Base-by-base conservation (phyloP, 2,888 invertebrate species). In the Notocelia uddmanniana region DNA sequence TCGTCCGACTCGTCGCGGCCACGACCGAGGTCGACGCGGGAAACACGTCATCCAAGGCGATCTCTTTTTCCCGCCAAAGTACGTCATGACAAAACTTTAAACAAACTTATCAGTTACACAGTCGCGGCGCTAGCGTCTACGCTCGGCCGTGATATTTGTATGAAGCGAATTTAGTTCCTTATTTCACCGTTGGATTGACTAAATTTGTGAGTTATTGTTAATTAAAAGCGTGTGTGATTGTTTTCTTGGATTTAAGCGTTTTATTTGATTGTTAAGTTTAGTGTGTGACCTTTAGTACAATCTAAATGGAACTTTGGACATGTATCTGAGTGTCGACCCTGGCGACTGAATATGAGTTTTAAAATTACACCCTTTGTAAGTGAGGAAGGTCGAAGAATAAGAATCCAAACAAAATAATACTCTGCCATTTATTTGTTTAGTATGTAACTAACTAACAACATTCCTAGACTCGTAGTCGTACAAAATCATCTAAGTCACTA, bases 11-110 rank as follows among this genome's bases (percentile, higher is more conserved):
- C 78, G 77, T 90, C 85, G 89, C 92, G 91, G 92, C 92, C 92
- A 89, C 89, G 78, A 86, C 85, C 91, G 92, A 93, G 92, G 92
- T 83, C 91, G 83, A 77, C 87, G 86, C 87, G 90, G 92, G 91
- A 90, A 91, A 85, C 89, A 83, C 89, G 91, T 90, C 90, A 90
- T 79, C 77, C 91, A 91, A 93, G 92, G 93, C 88, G 85, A 90
- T 80, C 80, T 89, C 87, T 68, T 89, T 91, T 92, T 91, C 90
- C 91, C 91, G 91, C 90, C 89, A 85, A 82, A 81, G 86, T 81
- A 81, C 62, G 74, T 73, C 69, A 74, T 55, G 54, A 54, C 63
- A 63, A 63, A 67, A 50, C 26, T 54, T 63, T 21, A 18, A 15
- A 18, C 64, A 34, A 64, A 64, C 54, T 37, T 37, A 23, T 31